Evolutionary conservation across 2,888 invertebrate genomes (phyloP), one percentile per base, ranked within the genome.

Genomic region (Biston stratarius): DNA sequence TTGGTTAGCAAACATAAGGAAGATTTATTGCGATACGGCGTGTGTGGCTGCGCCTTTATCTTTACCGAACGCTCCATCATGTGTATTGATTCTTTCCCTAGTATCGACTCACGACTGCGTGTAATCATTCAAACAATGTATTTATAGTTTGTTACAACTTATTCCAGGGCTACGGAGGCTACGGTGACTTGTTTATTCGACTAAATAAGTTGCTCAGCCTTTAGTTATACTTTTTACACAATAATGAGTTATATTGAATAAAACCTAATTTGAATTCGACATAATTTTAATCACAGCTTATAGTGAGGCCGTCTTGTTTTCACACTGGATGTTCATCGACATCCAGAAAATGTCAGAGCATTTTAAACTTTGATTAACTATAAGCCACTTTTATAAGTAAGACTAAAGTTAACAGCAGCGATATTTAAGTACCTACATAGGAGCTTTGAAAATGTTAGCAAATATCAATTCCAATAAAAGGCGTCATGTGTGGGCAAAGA

Each of bases 1-100:
- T 88, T 84, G 85, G 89, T 88, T 88, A 85, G 87, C 88, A 92
- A 83, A 92, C 89, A 88, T 84, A 83, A 83, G 85, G 81, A 82
- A 85, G 88, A 91, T 92, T 91, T 91, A 92, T 90, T 87, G 84
- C 83, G 70, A 82, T 82, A 80, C 87, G 73, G 83, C 85, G 86
- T 89, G 91, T 89, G 90, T 84, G 88, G 88, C 82, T 75, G 74
- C 72, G 77, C 77, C 75, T 82, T 81, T 78, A 78, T 77, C 76
- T 80, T 80, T 66, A 74, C 71, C 79, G 78, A 77, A 74, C 76
- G 73, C 67, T 80, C 74, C 75, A 82, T 81, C 77, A 80, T 74
- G 70, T 77, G 78, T 80, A 82, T 82, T 77, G 80, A 80, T 81
- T 78, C 76, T 67, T 75, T 71, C 56, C 58, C 10, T 52, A 47